Evolutionary conservation across 2,797 vertebrate genomes (phyloP), one percentile per base, ranked within the genome.

Genomic region (Podarcis lilfordi): DNA sequence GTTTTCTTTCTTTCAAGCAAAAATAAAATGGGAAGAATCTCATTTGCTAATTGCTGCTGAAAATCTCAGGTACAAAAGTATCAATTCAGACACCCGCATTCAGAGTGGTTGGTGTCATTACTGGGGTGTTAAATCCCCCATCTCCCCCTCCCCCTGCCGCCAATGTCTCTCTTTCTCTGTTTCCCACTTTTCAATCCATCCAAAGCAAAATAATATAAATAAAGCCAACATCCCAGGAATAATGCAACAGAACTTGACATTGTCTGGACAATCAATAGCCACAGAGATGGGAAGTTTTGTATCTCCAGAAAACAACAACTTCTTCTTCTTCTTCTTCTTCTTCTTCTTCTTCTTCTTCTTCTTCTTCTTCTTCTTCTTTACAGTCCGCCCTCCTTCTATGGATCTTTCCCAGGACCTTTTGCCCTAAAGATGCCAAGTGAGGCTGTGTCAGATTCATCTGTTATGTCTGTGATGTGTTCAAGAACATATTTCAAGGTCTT

Each of bases 11-110:
- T 3, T 4, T 69, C 15, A 19, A 21, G 13, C 35, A 32, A 59
- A 80, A 59, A 80, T 80, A 84, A 88, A 76, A 55, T 37, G 84
- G 77, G 74, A 85, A 77, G 19, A 75, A 50, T 74, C 88, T 43
- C n/a, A 19, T 84, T 89, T 89, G 88, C 90, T 94, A 87, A 79
- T 74, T 89, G 80, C 43, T 88, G 71, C 13, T 80, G 89, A 80
- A 75, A 89, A 84, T 90, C 61, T 40, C 82, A 89, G 91, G 87
- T 90, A 40, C 92, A 76, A 19, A 87, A 50, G 15, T 72, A 84
- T 78, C 64, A 37, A 0, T 82, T 82, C 25, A 55, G 75, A 93
- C 85, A 85, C 72, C 87, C 91, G 13, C 50, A 55, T 55, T 55
- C 13, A 55, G 50, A 13, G 13, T 55, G 50, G 50, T 55, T 15